These are phyloP conservation scores for Gobius niger DNA, from an alignment of 2,113 vertebrate species.

Conservation along the genomic window DNA sequence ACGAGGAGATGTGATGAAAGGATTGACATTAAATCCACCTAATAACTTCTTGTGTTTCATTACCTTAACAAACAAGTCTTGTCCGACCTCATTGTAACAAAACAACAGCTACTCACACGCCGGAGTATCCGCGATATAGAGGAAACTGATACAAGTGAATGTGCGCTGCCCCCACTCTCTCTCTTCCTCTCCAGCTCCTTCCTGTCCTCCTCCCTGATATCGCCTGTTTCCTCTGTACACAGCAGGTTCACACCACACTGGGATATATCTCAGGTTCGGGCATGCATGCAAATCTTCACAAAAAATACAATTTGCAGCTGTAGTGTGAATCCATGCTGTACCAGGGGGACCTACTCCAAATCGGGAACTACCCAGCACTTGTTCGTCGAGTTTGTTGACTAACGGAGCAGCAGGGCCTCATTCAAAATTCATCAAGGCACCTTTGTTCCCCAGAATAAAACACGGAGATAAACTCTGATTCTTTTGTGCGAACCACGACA, in stretches of 20 bases:
- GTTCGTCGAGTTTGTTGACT: constrained; percentile 35
- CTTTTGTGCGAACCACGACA: constrained; percentile 17
- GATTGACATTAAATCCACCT: neutral
- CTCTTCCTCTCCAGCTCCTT: constrained; percentile 53
- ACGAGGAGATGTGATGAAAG: neutral
- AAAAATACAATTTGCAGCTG: constrained; percentile 19
- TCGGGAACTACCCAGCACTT: constrained; percentile 25
- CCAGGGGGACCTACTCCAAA: constrained; percentile 28
- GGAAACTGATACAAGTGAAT: constrained; percentile 39
- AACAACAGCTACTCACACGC: neutral
- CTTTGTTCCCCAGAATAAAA: constrained; percentile 43
- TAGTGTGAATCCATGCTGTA: constrained; percentile 11
- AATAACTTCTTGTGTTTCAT: neutral
- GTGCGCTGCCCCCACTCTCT: constrained; percentile 30
- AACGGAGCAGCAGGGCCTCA: constrained; percentile 43
- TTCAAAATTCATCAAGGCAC: constrained; percentile 63
- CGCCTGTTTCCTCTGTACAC: constrained; percentile 62
- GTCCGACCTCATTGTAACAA: neutral
- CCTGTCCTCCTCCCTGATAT: constrained; percentile 63
- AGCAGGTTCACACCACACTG: constrained; percentile 43
- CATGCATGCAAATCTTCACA: constrained; percentile 50
- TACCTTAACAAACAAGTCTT: neutral
- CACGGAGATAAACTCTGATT: constrained; percentile 40
- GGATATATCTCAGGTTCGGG: constrained; percentile 56
- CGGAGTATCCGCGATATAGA: neutral